Conservation (phyloP, 1,140 invertebrate species). For the Laupala kohalensis region DNA sequence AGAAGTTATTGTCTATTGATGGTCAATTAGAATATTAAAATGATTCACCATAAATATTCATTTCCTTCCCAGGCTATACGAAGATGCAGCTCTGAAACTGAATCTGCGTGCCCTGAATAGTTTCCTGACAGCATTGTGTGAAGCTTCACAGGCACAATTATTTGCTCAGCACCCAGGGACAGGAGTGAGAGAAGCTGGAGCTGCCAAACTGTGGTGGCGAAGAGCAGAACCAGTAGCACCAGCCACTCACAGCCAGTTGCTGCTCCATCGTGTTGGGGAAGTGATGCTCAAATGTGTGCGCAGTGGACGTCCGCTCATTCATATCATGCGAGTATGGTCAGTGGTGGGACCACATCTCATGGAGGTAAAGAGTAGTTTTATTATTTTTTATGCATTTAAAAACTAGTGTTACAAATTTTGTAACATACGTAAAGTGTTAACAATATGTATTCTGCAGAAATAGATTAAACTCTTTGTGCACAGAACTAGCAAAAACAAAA, state of each 20-base stretch:
- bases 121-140: constrained; percentile 67
- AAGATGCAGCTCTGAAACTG: constrained; percentile 74
- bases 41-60: background rate
- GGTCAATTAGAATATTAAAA: background rate
- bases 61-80: constrained; percentile 59
- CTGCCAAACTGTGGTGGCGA: constrained; percentile 28
- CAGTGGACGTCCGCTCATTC: constrained; percentile 73
- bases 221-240: constrained; percentile 19
- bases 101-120: constrained; percentile 69
- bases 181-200: constrained; percentile 36
- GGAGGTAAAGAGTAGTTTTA: constrained; percentile 43
- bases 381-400: too few species aligned
- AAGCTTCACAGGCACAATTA: constrained; percentile 64
- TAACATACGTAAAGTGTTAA: too few species aligned
- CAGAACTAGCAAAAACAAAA: too few species aligned
- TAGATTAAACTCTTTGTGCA: too few species aligned
- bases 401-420: too few species aligned
- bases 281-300: constrained; percentile 74
- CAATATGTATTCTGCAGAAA: too few species aligned
- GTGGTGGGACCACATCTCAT: constrained; percentile 82
- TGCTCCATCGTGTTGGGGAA: constrained; percentile 71
- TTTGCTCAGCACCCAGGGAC: constrained; percentile 27
- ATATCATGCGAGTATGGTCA: constrained; percentile 82
- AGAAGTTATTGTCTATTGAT: background rate
- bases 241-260: constrained; percentile 17